phyloP scores from a whole-genome alignment of 2,797 vertebrate genomes.

The Acanthis flammea region DNA sequence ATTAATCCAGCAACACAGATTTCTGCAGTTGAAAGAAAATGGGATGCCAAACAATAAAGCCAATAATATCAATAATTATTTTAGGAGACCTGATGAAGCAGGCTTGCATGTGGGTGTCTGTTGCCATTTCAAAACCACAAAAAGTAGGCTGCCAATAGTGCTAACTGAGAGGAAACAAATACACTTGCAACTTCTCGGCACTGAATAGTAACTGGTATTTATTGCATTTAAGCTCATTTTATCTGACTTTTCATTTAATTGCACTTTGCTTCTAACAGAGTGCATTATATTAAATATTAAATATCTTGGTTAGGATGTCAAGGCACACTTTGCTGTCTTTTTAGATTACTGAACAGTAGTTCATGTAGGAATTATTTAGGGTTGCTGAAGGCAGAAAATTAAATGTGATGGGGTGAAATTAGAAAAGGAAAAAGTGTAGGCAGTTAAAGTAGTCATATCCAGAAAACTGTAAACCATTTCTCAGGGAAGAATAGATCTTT shows the following conservation, averaged over 20 bases:
- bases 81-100: constrained; percentile 16
- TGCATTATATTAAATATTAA: constrained; percentile 66
- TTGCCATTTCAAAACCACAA: constrained; percentile 45
- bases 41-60: neutral
- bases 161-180: constrained; percentile 5
- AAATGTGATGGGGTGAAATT: constrained; percentile 18
- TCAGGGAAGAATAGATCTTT: neutral
- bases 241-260: constrained; percentile 66
- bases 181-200: constrained; percentile 22
- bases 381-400: constrained; percentile 3
- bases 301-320: constrained; percentile 44
- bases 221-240: constrained; percentile 48
- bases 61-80: constrained; percentile 39
- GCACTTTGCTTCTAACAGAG: constrained; percentile 34
- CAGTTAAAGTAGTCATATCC: neutral
- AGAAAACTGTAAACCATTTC: constrained; percentile 10
- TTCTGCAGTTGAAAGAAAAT: neutral
- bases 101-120: constrained; percentile 28
- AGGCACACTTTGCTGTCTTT: constrained; percentile 35
- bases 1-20: neutral
- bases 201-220: constrained; percentile 28
- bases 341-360: constrained; percentile 30
- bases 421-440: neutral
- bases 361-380: constrained; percentile 29
- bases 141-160: neutral